Evolutionary conservation across 1,140 invertebrate genomes (phyloP), one percentile per base, ranked within the genome.

Genomic region (Coenobita brevimanus): DNA sequence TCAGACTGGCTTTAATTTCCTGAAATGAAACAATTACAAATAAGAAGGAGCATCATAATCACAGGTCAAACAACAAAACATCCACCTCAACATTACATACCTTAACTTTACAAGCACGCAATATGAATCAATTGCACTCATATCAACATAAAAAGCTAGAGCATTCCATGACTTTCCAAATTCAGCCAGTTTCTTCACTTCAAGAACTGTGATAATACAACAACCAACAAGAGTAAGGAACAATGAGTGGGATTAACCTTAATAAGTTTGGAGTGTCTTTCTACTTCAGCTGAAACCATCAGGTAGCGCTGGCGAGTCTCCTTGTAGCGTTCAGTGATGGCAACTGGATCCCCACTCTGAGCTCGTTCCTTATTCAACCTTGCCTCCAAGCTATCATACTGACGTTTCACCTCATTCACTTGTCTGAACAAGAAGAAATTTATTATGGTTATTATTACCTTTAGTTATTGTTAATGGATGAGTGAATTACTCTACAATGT

Each of bases 391-490:
- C 43, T 27, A n/a, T 13, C 41, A 21, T 83, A 80, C 71, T 89
- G 69, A 15, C 82, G 79, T 21, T 89, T 41, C 38, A 89, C 38
- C n/a, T 89, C 81, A 54, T 78, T 62, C 1, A 76, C 54, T 8
- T 24, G 41, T 43, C 88, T 89, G 88, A 38, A 71, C 27, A 30
- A 60, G 54, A 27, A 24, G 36, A 38, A 46, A 8, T 0, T n/a
- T n/a, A n/a, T n/a, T n/a, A n/a, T n/a, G n/a, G n/a, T n/a, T n/a
- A n/a, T n/a, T n/a, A n/a, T n/a, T n/a, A n/a, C n/a, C n/a, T n/a
- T n/a, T n/a, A n/a, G n/a, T n/a, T n/a, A n/a, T n/a, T n/a, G n/a
- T n/a, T n/a, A n/a, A n/a, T n/a, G n/a, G n/a, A n/a, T n/a, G n/a
- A n/a, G n/a, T n/a, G n/a, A n/a, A n/a, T n/a, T n/a, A n/a, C n/a